Evolutionary conservation across 92 coral and sea anemone species (phyloP).

Genomic region (Epizoanthus illoricatus): DNA sequence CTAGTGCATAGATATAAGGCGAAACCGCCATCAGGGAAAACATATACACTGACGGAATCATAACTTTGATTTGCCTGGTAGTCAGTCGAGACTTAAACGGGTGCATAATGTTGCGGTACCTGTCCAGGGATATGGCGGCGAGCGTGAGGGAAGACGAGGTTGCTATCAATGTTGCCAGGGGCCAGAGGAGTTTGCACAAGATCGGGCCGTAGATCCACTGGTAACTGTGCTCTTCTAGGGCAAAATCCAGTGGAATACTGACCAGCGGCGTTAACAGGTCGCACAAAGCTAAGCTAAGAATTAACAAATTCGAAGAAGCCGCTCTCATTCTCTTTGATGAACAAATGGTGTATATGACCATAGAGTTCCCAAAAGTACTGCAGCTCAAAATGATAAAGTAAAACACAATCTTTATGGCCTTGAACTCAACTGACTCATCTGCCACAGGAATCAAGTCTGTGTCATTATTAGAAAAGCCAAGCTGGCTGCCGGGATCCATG

Average conservation of each 20-base stretch:
- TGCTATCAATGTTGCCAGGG: conserved; percentile 72
- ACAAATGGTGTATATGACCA: conserved; percentile 81
- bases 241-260: conserved; percentile 84
- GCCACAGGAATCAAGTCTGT: background rate
- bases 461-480: background rate
- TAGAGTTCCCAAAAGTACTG: conserved; percentile 83
- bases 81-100: conserved; percentile 86
- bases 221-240: conserved; percentile 63
- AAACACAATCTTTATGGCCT: conserved; percentile 54
- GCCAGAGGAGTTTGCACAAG: conserved; percentile 85
- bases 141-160: conserved; percentile 85
- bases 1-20: conserved; percentile 74
- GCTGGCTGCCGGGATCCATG: conserved; percentile 24
- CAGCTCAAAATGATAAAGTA: conserved; percentile 71
- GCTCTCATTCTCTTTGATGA: conserved; percentile 71
- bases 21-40: conserved; percentile 64
- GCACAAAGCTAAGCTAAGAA: conserved; percentile 85
- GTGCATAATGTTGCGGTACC: conserved; percentile 90
- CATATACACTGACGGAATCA: conserved; percentile 57
- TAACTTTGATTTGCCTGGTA: conserved; percentile 64
- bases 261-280: conserved; percentile 88
- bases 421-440: conserved; percentile 51
- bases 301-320: conserved; percentile 68
- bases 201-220: conserved; percentile 79
- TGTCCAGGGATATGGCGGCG: conserved; percentile 88